Conservation (phyloP, 1,140 invertebrate species). For the Rhynchophorus ferrugineus region DNA sequence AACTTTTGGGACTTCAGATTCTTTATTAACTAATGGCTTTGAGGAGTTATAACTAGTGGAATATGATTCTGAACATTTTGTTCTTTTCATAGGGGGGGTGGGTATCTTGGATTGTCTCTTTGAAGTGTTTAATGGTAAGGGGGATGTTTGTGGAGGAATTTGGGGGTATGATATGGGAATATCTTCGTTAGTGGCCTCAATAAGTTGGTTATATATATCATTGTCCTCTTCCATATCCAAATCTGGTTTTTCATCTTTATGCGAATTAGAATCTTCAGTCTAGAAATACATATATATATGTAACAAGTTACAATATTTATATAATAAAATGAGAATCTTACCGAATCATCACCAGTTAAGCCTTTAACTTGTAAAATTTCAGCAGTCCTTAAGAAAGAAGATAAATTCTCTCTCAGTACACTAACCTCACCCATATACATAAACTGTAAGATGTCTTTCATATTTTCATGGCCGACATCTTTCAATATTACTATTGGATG, state of each 20-base stretch:
- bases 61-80: constrained; percentile 11
- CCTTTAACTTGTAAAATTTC: constrained; percentile 83
- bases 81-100: constrained; percentile 6
- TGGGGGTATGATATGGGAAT: constrained; percentile 15
- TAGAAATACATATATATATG: constrained; percentile 14
- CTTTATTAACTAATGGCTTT: constrained; percentile 7
- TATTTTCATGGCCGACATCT: constrained; percentile 67
- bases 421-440: constrained; percentile 88
- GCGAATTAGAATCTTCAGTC: constrained; percentile 30
- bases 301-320: constrained; percentile 5
- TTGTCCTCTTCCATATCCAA: constrained; percentile 28
- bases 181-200: constrained; percentile 26
- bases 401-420: constrained; percentile 79
- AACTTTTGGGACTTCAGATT: constrained; percentile 12
- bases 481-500: constrained; percentile 68
- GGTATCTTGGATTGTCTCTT: constrained; percentile 18
- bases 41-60: neutral
- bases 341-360: constrained; percentile 51
- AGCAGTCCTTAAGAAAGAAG: constrained; percentile 79
- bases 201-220: constrained; percentile 27
- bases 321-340: constrained; percentile 26
- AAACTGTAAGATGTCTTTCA: constrained; percentile 71
- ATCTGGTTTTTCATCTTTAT: constrained; percentile 33
- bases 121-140: constrained; percentile 15
- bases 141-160: constrained; percentile 15